Percentiles rank a stretch among this genome's conserved stretches.
phyloP scores from a whole-genome alignment of 2,888 invertebrate species.

The Agrotis segetum region DNA sequence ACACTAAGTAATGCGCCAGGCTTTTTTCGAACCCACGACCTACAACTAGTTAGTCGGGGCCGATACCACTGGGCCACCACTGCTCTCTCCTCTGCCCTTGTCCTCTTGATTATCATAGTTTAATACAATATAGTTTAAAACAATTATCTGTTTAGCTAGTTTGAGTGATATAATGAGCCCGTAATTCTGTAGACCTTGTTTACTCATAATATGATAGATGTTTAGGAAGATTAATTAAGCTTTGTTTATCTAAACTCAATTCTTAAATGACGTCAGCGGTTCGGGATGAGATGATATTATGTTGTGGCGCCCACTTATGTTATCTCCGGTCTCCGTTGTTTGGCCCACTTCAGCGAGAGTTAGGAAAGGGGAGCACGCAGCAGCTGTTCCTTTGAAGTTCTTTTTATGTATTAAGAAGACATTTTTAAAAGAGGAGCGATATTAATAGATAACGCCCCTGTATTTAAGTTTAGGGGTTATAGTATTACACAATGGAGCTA shows the following conservation, averaged over 20 bases:
- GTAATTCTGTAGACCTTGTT: neutral
- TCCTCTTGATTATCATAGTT: neutral
- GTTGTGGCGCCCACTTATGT: slow-evolving; percentile 55
- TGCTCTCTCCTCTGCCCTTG: neutral
- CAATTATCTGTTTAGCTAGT: neutral
- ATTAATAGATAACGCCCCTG: neutral
- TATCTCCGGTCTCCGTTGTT: slow-evolving; percentile 64
- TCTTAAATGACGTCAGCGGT: slow-evolving; percentile 29
- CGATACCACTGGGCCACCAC: too few species aligned
- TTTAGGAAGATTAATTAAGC: neutral
- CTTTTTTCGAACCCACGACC: too few species aligned
- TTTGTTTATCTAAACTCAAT: slow-evolving; percentile 29
- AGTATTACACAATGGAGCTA: slow-evolving; percentile 1
- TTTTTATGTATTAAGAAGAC: slow-evolving; percentile 8
- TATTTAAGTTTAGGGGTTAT: slow-evolving; percentile 5
- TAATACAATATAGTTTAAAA: too few species aligned
- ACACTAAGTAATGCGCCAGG: too few species aligned
- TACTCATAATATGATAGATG: neutral
- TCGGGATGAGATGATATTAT: slow-evolving; percentile 16
- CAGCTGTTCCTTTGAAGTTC: slow-evolving; percentile 27
- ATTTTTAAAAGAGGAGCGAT: slow-evolving; percentile 5
- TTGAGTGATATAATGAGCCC: neutral
- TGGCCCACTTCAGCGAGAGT: slow-evolving; percentile 32
- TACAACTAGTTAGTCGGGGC: too few species aligned
- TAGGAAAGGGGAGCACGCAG: slow-evolving; percentile 34